Evolutionary conservation across 2,113 vertebrate species (phyloP).

Genomic region (Glaucomys volans): DNA sequence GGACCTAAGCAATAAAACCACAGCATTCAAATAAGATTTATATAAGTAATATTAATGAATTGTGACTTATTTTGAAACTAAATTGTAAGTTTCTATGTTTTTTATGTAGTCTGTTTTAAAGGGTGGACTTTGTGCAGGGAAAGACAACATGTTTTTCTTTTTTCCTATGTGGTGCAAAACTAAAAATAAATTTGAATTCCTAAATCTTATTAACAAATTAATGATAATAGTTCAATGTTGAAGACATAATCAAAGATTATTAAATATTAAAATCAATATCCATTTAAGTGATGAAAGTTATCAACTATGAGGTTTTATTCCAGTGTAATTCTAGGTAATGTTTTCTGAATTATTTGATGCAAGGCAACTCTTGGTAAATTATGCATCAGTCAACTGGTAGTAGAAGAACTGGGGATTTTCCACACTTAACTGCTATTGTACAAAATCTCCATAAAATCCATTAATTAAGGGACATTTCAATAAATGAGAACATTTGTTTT

Average conservation of each 20-base stretch:
- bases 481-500: background rate
- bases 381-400: background rate
- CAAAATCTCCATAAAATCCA: background rate
- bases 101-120: conserved; percentile 16
- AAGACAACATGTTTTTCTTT: background rate
- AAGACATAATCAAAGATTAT: conserved; percentile 20
- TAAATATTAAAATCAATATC: background rate
- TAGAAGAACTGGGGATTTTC: background rate
- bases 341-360: background rate
- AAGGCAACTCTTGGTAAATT: conserved; percentile 7
- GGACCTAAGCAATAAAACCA: background rate
- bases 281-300: background rate
- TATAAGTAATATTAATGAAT: background rate
- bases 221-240: conserved; percentile 22
- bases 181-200: conserved; percentile 8
- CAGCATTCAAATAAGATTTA: background rate
- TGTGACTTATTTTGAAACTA: background rate
- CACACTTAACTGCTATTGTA: background rate
- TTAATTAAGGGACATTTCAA: background rate
- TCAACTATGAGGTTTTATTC: conserved; percentile 1
- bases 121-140: background rate
- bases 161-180: background rate
- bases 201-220: background rate
- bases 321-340: background rate
- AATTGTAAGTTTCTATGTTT: background rate